Evolutionary conservation across 2,797 vertebrate genomes (phyloP).

Genomic region (Oophaga sylvatica): DNA sequence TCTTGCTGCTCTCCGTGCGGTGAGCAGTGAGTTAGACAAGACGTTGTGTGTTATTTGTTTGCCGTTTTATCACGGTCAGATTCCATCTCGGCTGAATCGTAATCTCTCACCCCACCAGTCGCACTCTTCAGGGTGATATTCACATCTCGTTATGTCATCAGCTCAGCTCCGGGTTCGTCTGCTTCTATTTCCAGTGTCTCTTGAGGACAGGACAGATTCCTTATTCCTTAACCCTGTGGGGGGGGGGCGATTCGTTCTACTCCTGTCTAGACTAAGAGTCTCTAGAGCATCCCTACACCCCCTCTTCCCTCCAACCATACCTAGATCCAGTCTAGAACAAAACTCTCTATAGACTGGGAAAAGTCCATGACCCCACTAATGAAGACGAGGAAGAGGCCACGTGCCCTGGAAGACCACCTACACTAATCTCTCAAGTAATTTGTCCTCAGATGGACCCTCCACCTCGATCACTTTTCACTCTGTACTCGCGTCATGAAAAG

Average conservation of each 20-base stretch:
- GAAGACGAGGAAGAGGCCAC: too few relatives aligned
- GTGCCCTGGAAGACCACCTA: too few relatives aligned
- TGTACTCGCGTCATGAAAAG: too few relatives aligned
- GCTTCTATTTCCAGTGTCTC: background rate
- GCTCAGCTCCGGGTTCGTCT: background rate
- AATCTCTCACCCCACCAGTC: conserved; percentile 11
- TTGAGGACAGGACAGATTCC: background rate
- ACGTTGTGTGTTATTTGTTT: conserved; percentile 34
- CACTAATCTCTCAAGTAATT: too few relatives aligned
- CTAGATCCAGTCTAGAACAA: background rate
- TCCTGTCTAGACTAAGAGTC: background rate
- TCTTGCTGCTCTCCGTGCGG: background rate
- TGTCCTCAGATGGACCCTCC: too few relatives aligned
- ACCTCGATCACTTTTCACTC: too few relatives aligned
- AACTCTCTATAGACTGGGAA: background rate
- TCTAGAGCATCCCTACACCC: background rate
- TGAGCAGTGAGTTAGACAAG: conserved; percentile 30
- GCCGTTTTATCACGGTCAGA: conserved; percentile 25
- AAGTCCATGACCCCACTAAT: too few relatives aligned
- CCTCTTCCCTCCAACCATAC: background rate
- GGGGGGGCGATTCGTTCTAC: background rate
- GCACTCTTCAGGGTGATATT: background rate
- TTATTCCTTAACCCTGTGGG: background rate
- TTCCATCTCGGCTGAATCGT: conserved; percentile 4
- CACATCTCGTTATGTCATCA: conserved; percentile 26